phyloP scores from a whole-genome alignment of 1,140 invertebrate genomes.

The Drosophila biarmipes region DNA sequence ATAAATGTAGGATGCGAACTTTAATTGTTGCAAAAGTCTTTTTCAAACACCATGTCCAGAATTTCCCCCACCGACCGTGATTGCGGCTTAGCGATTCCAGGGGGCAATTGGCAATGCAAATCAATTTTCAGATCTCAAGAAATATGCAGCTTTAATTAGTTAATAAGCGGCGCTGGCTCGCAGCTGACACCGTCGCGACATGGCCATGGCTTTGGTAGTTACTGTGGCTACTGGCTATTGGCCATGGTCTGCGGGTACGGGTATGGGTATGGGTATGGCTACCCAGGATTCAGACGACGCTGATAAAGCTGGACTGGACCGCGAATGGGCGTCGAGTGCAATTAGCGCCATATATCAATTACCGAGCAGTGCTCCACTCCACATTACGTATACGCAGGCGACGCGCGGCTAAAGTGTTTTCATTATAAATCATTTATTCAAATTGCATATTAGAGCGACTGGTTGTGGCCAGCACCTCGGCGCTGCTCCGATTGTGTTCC shows the following conservation, averaged over 20 bases:
- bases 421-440: conserved; percentile 83
- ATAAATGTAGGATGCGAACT: neutral
- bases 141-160: conserved; percentile 82
- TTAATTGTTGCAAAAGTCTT: neutral
- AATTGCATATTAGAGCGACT: conserved; percentile 69
- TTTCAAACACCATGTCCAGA: neutral
- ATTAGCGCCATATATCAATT: conserved; percentile 82
- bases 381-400: conserved; percentile 66
- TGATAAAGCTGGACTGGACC: conserved; percentile 54
- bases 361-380: conserved; percentile 50
- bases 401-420: conserved; percentile 71
- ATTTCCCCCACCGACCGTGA: neutral
- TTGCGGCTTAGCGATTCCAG: conserved; percentile 28
- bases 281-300: conserved; percentile 68
- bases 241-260: neutral
- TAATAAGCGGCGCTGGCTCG: conserved; percentile 63
- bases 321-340: conserved; percentile 73
- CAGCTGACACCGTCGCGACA: conserved; percentile 67
- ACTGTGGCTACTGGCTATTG: conserved; percentile 10
- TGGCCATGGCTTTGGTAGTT: conserved; percentile 41
- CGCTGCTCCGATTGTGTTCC: conserved; percentile 30
- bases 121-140: conserved; percentile 68
- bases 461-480: conserved; percentile 40
- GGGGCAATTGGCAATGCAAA: conserved; percentile 53
- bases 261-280: conserved; percentile 16